Evolutionary conservation across 2,888 invertebrate species (phyloP).

Genomic region (Platycheirus rosarum): DNA sequence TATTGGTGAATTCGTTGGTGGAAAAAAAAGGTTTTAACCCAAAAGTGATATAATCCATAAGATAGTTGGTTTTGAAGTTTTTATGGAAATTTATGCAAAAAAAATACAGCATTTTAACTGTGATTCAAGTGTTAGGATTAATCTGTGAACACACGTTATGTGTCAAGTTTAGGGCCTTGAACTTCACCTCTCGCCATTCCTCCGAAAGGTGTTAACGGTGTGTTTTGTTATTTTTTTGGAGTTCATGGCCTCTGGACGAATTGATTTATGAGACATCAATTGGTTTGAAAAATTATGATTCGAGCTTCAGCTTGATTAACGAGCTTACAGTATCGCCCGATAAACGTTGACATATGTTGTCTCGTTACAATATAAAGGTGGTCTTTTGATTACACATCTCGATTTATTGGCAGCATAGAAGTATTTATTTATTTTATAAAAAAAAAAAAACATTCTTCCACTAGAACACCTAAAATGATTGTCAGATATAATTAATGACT

Average conservation of each 20-base stretch:
- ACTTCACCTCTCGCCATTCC: slow-evolving; percentile 34
- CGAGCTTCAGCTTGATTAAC: slow-evolving; percentile 1
- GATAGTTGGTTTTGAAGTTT: slow-evolving; percentile 8
- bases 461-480: no score
- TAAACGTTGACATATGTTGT: not conserved
- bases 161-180: slow-evolving; percentile 43
- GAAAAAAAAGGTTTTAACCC: not conserved
- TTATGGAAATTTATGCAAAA: slow-evolving; percentile 22
- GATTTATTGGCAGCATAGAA: not conserved
- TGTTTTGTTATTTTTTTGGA: not conserved
- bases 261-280: slow-evolving; percentile 37
- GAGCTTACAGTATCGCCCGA: not conserved
- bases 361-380: not conserved
- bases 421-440: not conserved
- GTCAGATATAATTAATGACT: no score
- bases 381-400: not conserved
- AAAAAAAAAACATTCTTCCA: not conserved
- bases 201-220: not conserved
- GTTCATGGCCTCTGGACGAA: slow-evolving; percentile 12
- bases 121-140: not conserved
- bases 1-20: slow-evolving; percentile 11
- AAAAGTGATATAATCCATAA: not conserved
- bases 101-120: slow-evolving; percentile 1
- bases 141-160: slow-evolving; percentile 17
- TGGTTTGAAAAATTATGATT: not conserved